A percentile compares a stretch with the other conserved stretches of the same genome.
Evolutionary conservation across 2,797 vertebrate genomes (phyloP).

Genomic region (Jordanella pulchra): DNA sequence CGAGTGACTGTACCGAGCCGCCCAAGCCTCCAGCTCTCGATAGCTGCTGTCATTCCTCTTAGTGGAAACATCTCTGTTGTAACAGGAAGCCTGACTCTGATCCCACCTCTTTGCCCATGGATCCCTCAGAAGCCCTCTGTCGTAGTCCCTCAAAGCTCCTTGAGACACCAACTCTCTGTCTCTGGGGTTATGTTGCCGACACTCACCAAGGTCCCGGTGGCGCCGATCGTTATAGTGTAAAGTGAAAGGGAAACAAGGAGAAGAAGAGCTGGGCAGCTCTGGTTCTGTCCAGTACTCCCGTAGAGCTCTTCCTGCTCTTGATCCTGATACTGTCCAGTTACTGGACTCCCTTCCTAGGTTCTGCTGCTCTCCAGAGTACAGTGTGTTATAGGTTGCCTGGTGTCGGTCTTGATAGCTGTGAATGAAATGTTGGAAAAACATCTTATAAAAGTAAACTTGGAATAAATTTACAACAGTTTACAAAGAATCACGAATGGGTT

Average conservation of each 20-base stretch:
- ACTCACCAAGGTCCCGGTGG: slow-evolving; percentile 50
- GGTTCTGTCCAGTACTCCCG: slow-evolving; percentile 67
- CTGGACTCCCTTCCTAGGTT: slow-evolving; percentile 56
- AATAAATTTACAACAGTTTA: background rate
- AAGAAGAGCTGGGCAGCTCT: slow-evolving; percentile 31
- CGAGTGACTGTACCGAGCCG: slow-evolving; percentile 73
- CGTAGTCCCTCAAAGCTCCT: slow-evolving; percentile 52
- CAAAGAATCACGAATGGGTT: background rate
- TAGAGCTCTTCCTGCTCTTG: slow-evolving; percentile 59
- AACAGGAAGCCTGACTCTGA: slow-evolving; percentile 42
- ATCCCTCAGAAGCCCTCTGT: slow-evolving; percentile 60
- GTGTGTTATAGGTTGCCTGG: slow-evolving; percentile 54
- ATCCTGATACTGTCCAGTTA: slow-evolving; percentile 64
- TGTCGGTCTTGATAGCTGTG: slow-evolving; percentile 70
- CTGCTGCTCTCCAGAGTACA: slow-evolving; percentile 55
- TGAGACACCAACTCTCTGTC: slow-evolving; percentile 67
- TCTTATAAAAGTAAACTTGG: slow-evolving; percentile 6
- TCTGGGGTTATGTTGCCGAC: slow-evolving; percentile 49
- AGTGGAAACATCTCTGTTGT: slow-evolving; percentile 55
- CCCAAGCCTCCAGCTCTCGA: slow-evolving; percentile 76
- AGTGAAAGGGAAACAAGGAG: slow-evolving; percentile 63
- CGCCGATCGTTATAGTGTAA: slow-evolving; percentile 51
- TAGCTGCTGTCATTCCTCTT: slow-evolving; percentile 71
- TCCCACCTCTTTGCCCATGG: slow-evolving; percentile 70
- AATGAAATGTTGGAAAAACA: slow-evolving; percentile 24